Base-by-base conservation (phyloP, 2,797 vertebrate species). In the Alauda arvensis region DNA sequence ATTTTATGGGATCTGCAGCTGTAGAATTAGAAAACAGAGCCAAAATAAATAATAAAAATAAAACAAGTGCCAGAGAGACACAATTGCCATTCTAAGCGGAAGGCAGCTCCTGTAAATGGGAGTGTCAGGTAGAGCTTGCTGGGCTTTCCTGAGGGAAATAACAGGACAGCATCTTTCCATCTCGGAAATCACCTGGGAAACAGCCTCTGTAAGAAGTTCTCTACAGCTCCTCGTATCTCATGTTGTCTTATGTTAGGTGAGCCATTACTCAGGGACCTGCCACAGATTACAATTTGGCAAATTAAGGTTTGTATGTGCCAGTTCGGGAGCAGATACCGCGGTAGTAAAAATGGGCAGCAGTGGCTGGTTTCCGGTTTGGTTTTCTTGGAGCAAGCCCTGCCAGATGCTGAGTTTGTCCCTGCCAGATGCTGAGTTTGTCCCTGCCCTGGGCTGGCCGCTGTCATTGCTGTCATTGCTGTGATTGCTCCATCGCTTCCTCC, bases 11-110 rank as follows among this genome's bases (percentile, higher is more conserved):
- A 71, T 57, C 66, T 71, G 42, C 39, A 68, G 51, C 65, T 68
- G 68, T 45, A 77, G 76, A 88, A 71, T 85, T 77, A 80, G 62
- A 85, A 88, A 80, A 28, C 10, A 15, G 60, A 80, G 26, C 5
- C n/a, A 90, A 92, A 93, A 88, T 82, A 87, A 92, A 89, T 87
- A 87, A 89, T 63, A 86, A 86, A 86, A 88, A 82, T 87, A 83
- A 80, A 79, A 75, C 48, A 79, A 86, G 26, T 86, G 40, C 76
- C 66, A 83, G 69, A 56, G 90, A 84, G 69, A 80, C 28, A 43
- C 48, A 71, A 53, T 37, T 84, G 72, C 78, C 49, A 75, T 86
- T 92, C 42, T 75, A 68, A 91, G 37, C n/a, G 82, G 61, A 88
- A 88, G 69, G 26, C 60, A 75, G 40, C 24, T 86, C 59, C 83